Evolutionary conservation across 2,888 invertebrate species (phyloP).

Genomic region (Drosophila nr. perissopoda): DNA sequence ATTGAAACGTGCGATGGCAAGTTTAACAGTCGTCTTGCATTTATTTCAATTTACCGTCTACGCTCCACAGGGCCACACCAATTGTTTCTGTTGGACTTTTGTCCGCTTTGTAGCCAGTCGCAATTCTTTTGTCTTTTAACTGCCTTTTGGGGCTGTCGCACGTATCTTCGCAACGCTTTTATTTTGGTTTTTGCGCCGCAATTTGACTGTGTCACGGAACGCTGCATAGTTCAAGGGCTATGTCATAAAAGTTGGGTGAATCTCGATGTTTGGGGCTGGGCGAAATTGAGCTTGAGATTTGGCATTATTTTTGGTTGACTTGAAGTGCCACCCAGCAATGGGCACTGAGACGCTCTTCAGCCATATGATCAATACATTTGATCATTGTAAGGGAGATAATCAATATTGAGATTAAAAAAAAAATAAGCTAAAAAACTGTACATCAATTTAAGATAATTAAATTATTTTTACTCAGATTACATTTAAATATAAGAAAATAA

Average conservation of each 20-base stretch:
- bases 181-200: constrained; percentile 15
- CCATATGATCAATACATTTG: constrained; percentile 34
- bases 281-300: constrained; percentile 8
- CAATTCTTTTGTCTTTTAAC: constrained; percentile 77
- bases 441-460: not conserved
- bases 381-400: not conserved
- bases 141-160: constrained; percentile 65
- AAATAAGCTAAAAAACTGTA: not conserved
- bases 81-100: constrained; percentile 29
- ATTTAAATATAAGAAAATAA: not conserved
- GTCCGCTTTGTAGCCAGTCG: constrained; percentile 44
- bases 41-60: constrained; percentile 78
- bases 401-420: not conserved
- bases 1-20: constrained; percentile 80
- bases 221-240: constrained; percentile 37
- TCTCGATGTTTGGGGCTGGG: not conserved
- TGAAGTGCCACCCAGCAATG: constrained; percentile 35
- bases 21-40: constrained; percentile 78
- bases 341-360: constrained; percentile 29
- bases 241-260: constrained; percentile 10
- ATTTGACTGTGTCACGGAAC: constrained; percentile 67
- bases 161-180: constrained; percentile 41
- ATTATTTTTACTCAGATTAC: not conserved
- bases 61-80: constrained; percentile 12
- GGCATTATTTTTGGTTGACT: constrained; percentile 15